Base-by-base conservation (phyloP, 2,888 invertebrate species). In the Temnothorax unifasciatus region DNA sequence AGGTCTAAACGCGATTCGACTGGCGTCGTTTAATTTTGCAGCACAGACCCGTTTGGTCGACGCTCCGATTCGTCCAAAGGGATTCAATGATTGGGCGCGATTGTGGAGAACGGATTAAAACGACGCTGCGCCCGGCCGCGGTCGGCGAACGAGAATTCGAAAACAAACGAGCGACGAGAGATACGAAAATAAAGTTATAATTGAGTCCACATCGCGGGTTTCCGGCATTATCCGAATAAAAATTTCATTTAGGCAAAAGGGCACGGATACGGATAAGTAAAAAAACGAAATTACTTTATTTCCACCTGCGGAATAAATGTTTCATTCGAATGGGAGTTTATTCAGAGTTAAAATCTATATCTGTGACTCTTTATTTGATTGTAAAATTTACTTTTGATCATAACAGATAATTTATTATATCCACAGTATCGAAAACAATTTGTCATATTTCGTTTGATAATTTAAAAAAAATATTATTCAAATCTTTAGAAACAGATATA, bases 51-150 rank as follows among this genome's bases (percentile, higher is more conserved):
- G 6, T 21, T 54, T 18, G 21, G 57, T 69, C 54, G 77, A 44
- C 77, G 57, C 54, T 59, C 47, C 34, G 59, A 81, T 81, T 74
- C 74, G 79, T 74, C 79, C 74, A 50, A 74, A 81, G 79, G 79
- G 79, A 81, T 81, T 81, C 79, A 59, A 74, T 81, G 79, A 81
- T 81, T 81, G 79, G 75, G 74, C 74, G 79, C 59, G 74, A 81
- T 81, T 81, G 79, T 61, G 79, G 79, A 81, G 79, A 81, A 81
- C 79, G 79, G 47, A 81, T 81, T 81, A 81, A 81, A 81, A 81
- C 79, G 79, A 75, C 47, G 64, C 13, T 25, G 52, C 18, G 52
- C 18, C 38, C 47, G 34, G 15, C 34, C 71, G 73, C 44, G 79
- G n/a, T 21, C 57, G 52, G 1, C 29, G 69, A n/a, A 38, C 29